A percentile compares a stretch with the other conserved stretches of the same genome.
Conservation (phyloP, 2,797 vertebrate genomes). For the Melanotaenia trifasciata region DNA sequence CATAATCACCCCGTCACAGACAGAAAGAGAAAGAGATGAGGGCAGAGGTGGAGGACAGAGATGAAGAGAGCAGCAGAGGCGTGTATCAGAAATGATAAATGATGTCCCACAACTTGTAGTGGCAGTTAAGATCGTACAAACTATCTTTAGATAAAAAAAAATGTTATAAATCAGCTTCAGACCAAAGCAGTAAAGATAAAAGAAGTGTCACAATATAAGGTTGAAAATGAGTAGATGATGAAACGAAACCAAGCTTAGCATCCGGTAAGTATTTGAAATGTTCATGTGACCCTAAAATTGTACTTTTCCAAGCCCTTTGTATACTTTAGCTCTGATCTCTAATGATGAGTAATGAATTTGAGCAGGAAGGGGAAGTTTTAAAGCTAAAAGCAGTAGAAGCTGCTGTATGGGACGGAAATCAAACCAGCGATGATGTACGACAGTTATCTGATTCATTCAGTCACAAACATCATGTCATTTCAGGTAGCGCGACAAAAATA, state of each 20-base stretch:
- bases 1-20: slow-evolving; percentile 65
- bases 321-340: not conserved
- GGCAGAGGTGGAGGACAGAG: slow-evolving; percentile 37
- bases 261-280: not conserved
- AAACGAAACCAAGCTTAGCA: not conserved
- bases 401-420: not conserved
- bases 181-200: slow-evolving; percentile 12
- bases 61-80: slow-evolving; percentile 51
- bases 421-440: not conserved
- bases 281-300: not conserved
- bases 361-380: too few species aligned
- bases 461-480: not conserved
- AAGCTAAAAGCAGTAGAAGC: not conserved
- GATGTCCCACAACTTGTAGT: slow-evolving; percentile 51
- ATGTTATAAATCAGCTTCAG: not conserved
- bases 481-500: not conserved
- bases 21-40: slow-evolving; percentile 23
- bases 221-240: not conserved
- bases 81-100: slow-evolving; percentile 64
- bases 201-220: not conserved
- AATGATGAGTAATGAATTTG: not conserved
- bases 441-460: too few species aligned
- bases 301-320: not conserved
- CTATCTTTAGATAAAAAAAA: not conserved
- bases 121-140: slow-evolving; percentile 35